Evolutionary conservation across 2,888 invertebrate species (phyloP), one percentile per base, ranked within the genome.

Genomic region (Clitarchus hookeri): DNA sequence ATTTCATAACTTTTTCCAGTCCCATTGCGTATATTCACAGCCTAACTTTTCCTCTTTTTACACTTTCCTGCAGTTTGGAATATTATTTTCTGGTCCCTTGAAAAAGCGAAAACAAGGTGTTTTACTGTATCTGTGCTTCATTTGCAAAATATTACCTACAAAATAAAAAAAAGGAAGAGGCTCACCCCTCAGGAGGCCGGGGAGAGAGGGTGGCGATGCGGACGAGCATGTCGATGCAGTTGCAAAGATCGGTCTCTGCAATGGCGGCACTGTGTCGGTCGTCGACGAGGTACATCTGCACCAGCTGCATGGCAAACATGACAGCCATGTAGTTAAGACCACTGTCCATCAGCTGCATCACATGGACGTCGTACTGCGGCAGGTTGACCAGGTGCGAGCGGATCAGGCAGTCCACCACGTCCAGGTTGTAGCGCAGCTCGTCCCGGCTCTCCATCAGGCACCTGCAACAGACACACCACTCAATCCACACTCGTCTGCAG

Each of bases 351-450:
- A 95, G 94, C 89, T 96, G 96, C 0, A 97, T 96, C 53, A 98
- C 91, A 84, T 96, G 95, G 85, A 96, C 91, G 91, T 98, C 98
- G 90, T 96, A 96, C 90, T 95, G 96, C n/a, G 94, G 95, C 89
- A 98, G 92, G 91, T 96, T 96, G 53, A 98, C 94, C 84, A 98
- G 93, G 87, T 96, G 96, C 84, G 95, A 95, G 87, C 97, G 94
- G 87, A 99, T 96, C 36, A 99, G 93, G 87, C 96, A 95, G 91
- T 98, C 98, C 2, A 98, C 95, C 0, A 97, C 98, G 89, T 99
- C 98, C 84, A 98, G 93, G 91, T 98, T 98, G 92, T 96, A 98
- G 88, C 96, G 94, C 87, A 95, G 94, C 86, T 98, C 98, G 88
- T 98, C 98, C 65, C 98, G 94, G 90, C 96, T 96, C 89, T 99